Base-by-base conservation (phyloP, 2,888 invertebrate species). In the Synanthedon tipuliformis region DNA sequence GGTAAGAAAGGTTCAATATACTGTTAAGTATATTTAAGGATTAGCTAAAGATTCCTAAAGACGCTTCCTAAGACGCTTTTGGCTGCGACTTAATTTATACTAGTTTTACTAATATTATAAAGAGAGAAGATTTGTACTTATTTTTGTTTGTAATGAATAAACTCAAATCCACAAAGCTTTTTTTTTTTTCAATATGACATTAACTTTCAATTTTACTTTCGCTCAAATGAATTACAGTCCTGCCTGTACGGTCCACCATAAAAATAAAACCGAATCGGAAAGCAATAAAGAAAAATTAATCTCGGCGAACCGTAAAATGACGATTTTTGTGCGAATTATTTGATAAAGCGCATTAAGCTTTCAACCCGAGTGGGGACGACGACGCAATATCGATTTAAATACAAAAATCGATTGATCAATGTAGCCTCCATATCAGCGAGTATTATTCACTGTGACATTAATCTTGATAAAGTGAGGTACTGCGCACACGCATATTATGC, bases 381-480 rank as follows among this genome's bases (percentile, higher is more conserved):
- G 54, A 56, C 55, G 55, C 57, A 58, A 61, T 61, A 67, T 69
- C 72, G 66, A 67, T 63, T 62, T 23, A 48, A 16, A 55, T 68
- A 68, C 71, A 69, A 72, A 66, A 74, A 75, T 78, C 83, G 75
- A 84, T 83, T 75, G 71, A 79, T 84, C 83, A 82, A 78, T 64
- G 84, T 82, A 80, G 53, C 56, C 56, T 51, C 57, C 53, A 61
- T 78, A 80, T 79, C 79, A 68, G 59, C 55, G 71, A 55, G 73
- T 66, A 79, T 83, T 80, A 81, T 65, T 84, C 78, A 81, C 61
- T 58, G 57, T 41, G 75, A 75, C 78, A 69, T 67, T 71, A 65
- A 83, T 83, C 82, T 81, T 78, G 82, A 83, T 82, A 75, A 77
- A 78, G 65, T 57, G 65, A 54, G 48, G 56, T 45, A 51, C 15